A percentile compares a stretch with the other conserved stretches of the same genome.
phyloP scores from a whole-genome alignment of 2,113 vertebrate genomes.

The Dicrurus megarhynchus region DNA sequence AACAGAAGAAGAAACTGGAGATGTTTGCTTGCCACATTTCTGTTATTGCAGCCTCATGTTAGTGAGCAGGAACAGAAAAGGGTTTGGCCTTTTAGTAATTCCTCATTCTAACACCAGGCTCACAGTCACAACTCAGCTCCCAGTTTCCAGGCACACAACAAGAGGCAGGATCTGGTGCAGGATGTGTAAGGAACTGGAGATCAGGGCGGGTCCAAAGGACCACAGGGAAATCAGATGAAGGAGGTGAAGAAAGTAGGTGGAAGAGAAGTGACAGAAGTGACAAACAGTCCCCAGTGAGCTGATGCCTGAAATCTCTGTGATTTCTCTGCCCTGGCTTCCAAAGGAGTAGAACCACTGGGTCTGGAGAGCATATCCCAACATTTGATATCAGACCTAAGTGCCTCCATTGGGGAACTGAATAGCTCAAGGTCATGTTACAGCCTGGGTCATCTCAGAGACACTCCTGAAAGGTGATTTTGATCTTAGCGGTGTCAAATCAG shows the following conservation, averaged over 20 bases:
- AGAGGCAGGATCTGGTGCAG: not conserved
- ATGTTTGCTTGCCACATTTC: not conserved
- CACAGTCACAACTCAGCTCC: not conserved
- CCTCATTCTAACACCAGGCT: not conserved
- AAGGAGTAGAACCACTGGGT: not conserved
- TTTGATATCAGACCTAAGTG: not conserved
- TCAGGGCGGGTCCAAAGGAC: not conserved
- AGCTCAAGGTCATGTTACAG: not conserved
- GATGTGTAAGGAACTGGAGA: not conserved
- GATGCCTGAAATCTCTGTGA: not conserved
- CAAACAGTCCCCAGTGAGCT: not conserved
- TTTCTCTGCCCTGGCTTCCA: not conserved
- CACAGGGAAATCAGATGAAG: not conserved
- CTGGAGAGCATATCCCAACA: not conserved
- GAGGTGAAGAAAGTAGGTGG: not conserved
- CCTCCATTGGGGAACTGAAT: rapidly evolving
- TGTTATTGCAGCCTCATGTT: not conserved
- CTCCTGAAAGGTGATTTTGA: not conserved
- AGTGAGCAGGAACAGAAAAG: not conserved
- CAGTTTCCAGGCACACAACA: not conserved
- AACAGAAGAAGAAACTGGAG: not conserved
- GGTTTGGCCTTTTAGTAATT: not conserved
- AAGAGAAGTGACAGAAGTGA: not conserved
- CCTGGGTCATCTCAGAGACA: not conserved
- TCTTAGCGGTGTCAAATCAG: not conserved